Evolutionary conservation across 1,140 invertebrate genomes (phyloP).

Genomic region (Xylocopa sonorina): DNA sequence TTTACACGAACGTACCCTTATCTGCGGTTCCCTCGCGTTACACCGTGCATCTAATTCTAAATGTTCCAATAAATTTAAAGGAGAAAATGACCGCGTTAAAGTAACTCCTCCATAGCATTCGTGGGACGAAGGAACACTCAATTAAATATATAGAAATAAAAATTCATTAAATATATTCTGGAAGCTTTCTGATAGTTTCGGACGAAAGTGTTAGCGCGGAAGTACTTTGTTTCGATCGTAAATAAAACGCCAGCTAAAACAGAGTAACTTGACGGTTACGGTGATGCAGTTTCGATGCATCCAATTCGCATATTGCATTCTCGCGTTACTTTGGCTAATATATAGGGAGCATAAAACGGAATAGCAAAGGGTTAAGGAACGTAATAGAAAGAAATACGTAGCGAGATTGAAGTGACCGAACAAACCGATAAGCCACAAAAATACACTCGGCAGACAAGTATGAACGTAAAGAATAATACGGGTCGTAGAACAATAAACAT

Average conservation of each 20-base stretch:
- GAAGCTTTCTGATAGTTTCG: too few relatives aligned
- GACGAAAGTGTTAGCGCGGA: too few relatives aligned
- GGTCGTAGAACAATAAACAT: background rate
- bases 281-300: background rate
- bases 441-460: background rate
- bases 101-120: too few relatives aligned
- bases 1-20: too few relatives aligned
- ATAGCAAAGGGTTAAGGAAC: background rate
- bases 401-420: background rate
- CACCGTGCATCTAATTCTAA: too few relatives aligned
- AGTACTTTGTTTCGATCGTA: conserved; percentile 1
- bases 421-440: background rate
- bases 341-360: conserved; percentile 32
- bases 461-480: background rate
- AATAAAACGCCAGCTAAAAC: background rate
- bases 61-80: too few relatives aligned
- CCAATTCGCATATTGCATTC: conserved; percentile 31
- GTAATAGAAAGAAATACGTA: background rate
- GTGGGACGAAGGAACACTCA: too few relatives aligned
- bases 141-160: too few relatives aligned
- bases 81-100: too few relatives aligned
- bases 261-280: background rate
- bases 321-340: background rate
- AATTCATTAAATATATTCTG: too few relatives aligned
- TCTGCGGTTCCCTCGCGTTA: too few relatives aligned